Percentiles rank a stretch among this genome's conserved stretches.
phyloP scores from a whole-genome alignment of 2,113 vertebrate genomes.

The Poecile atricapillus region DNA sequence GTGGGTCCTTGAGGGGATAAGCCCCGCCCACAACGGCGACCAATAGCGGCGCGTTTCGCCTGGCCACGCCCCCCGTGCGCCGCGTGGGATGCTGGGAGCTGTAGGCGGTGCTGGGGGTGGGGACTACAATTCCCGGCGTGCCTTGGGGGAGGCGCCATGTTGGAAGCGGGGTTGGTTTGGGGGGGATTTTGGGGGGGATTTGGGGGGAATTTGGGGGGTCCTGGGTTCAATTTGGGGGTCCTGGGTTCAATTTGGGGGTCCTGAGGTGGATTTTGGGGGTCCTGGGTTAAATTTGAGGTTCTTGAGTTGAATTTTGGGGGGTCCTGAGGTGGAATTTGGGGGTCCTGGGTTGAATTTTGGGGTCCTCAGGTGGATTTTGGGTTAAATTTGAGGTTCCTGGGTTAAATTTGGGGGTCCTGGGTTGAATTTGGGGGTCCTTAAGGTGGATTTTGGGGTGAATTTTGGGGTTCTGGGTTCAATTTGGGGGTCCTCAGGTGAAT shows the following conservation, averaged over 20 bases:
- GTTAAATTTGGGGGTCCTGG: no score
- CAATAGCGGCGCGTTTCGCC: not conserved
- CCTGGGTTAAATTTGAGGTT: not conserved
- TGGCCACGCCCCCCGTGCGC: not conserved
- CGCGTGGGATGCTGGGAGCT: not conserved
- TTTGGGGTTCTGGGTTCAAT: no score
- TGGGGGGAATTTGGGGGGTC: not conserved
- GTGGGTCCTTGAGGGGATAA: not conserved
- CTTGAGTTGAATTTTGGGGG: not conserved
- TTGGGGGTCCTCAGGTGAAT: no score
- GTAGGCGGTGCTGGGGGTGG: not conserved
- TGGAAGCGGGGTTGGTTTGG: not conserved
- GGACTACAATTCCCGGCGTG: not conserved
- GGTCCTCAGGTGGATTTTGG: no score
- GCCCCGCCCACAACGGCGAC: not conserved
- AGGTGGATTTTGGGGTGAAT: no score
- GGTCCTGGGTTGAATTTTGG: no score
- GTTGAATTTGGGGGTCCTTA: no score
- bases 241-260: no score
- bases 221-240: accelerated
- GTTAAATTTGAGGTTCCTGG: no score
- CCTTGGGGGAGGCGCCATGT: not conserved
- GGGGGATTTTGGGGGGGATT: not conserved
- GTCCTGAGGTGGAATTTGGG: no score
- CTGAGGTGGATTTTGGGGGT: not conserved